A percentile compares a stretch with the other conserved stretches of the same genome.
These are phyloP conservation scores for Danio rerio DNA, from an alignment of 2,113 vertebrate genomes.

Conservation along the genomic window GRCz12tu NC_133177.1:30197501-30198000, in stretches of 20 bases:
- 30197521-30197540: not conserved
- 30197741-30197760: not conserved
- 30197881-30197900: not conserved
- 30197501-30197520: not conserved
- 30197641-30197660: not conserved
- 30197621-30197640: not conserved
- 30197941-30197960: not conserved
- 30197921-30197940: not conserved
- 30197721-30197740: not conserved
- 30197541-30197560: too few species aligned
- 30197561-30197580: not conserved
- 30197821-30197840: not conserved
- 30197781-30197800: not conserved
- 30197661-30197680: not conserved
- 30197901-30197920: not conserved
- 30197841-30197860: not conserved
- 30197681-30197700: not conserved
- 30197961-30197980: too few species aligned
- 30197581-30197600: not conserved
- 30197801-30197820: not conserved
- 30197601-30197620: not conserved
- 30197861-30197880: not conserved
- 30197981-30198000: too few species aligned
- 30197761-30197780: not conserved
- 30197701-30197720: not conserved